Evolutionary conservation across 2,797 vertebrate species (phyloP), one percentile per base, ranked within the genome.

Genomic region (Macroramphosus scolopax): DNA sequence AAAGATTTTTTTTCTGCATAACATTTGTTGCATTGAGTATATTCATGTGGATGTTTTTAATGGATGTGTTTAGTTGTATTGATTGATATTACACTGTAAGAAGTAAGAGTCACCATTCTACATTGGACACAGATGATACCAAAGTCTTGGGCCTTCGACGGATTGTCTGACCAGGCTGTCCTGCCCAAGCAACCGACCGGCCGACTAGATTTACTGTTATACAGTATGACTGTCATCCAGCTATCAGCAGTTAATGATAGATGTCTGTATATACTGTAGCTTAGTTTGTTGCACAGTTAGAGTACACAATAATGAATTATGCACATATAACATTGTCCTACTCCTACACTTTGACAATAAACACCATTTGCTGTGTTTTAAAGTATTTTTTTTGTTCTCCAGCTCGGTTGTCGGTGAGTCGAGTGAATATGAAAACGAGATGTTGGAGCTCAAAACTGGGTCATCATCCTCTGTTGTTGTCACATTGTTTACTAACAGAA

Each of bases 21-120:
- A 84, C 84, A 82, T 87, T 82, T 74, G 82, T 83, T 86, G 81
- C 80, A 78, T 88, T 76, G 75, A 82, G 63, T 86, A 87, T 88
- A 88, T 84, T 84, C 85, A 86, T 77, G 87, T 88, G 83, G 81
- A 80, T 88, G 87, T 87, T 88, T 84, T 87, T 86, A 82, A 87
- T 85, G 81, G 87, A 76, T 80, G 85, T 85, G 87, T 88, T 87
- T 87, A 85, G 85, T 87, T 85, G 85, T 87, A 78, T 77, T 82
- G 84, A 85, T 87, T 81, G 83, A 82, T 86, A 84, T 86, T 83
- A 85, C 87, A 85, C 84, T 88, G 84, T 87, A 86, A 69, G 72
- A 83, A 74, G 13, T 79, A 76, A 71, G 69, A 78, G 75, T 78
- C 81, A 75, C 69, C 75, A 60, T 82, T 81, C 75, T 78, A 70